These are phyloP conservation scores for Clunio marinus DNA, from an alignment of 2,888 invertebrate genomes.

Conservation along the genomic window DNA sequence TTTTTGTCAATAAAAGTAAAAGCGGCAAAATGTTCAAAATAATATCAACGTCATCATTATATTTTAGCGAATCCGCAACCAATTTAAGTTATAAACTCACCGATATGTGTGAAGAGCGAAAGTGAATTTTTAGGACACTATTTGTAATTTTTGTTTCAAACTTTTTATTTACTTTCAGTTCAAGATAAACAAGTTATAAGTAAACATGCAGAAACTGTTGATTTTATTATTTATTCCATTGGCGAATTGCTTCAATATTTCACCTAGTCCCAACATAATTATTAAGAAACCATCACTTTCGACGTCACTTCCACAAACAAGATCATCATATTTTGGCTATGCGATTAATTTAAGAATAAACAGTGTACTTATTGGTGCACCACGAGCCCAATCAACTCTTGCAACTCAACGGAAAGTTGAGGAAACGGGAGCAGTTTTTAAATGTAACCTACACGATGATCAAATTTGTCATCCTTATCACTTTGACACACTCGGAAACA, in stretches of 20 bases:
- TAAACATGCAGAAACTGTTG: too few relatives aligned
- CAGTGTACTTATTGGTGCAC: slow-evolving; percentile 56
- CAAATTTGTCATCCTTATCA: slow-evolving; percentile 49
- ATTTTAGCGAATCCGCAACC: too few relatives aligned
- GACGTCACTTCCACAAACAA: slow-evolving; percentile 44
- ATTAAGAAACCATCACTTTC: slow-evolving; percentile 44
- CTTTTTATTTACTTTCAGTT: neutral
- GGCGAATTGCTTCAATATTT: slow-evolving; percentile 45
- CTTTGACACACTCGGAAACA: slow-evolving; percentile 48
- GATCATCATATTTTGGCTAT: slow-evolving; percentile 50
- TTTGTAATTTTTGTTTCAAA: too few relatives aligned
- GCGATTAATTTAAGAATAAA: slow-evolving; percentile 46
- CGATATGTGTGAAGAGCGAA: too few relatives aligned
- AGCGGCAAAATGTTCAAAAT: too few relatives aligned
- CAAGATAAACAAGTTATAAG: neutral
- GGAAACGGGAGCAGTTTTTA: slow-evolving; percentile 57
- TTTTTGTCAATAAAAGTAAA: too few relatives aligned
- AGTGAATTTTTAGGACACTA: too few relatives aligned
- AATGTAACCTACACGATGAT: slow-evolving; percentile 47
- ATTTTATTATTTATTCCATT: neutral
- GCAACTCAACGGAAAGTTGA: slow-evolving; percentile 47
- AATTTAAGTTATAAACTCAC: too few relatives aligned
- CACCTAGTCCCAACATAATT: slow-evolving; percentile 46
- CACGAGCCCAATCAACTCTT: slow-evolving; percentile 53
- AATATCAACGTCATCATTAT: too few relatives aligned